These are phyloP conservation scores for Lymantria monacha DNA, from an alignment of 2,888 invertebrate species.

Conservation along the genomic window DNA sequence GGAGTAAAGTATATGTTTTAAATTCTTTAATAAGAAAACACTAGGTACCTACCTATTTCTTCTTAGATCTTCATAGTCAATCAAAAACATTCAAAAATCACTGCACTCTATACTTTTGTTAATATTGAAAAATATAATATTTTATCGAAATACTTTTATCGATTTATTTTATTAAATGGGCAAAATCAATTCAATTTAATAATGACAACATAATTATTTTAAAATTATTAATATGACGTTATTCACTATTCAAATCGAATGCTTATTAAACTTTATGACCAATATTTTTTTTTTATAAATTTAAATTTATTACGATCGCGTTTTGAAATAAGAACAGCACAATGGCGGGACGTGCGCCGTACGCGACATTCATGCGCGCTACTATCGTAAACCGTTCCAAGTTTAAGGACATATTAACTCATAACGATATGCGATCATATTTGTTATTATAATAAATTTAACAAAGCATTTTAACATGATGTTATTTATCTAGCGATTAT, in stretches of 20 bases:
- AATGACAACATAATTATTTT: background rate
- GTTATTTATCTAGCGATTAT: too few species aligned
- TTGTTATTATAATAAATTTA: too few species aligned
- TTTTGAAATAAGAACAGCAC: constrained; percentile 29
- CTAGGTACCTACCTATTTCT: background rate
- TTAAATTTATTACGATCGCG: constrained; percentile 25
- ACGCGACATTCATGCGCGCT: constrained; percentile 40
- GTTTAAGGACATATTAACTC: constrained; percentile 54
- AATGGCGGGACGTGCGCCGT: constrained; percentile 37
- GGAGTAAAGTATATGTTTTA: too few species aligned
- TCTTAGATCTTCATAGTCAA: background rate
- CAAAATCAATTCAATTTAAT: too few species aligned
- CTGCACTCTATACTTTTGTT: background rate
- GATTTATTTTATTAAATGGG: background rate
- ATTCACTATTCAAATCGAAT: background rate
- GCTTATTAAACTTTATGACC: background rate
- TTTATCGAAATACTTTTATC: background rate
- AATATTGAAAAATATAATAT: background rate
- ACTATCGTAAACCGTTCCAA: constrained; percentile 39
- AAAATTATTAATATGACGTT: background rate
- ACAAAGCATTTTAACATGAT: too few species aligned
- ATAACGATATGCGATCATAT: too few species aligned
- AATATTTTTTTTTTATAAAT: constrained; percentile 4
- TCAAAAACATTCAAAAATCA: background rate
- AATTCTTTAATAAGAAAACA: too few species aligned